Conservation (phyloP, 2,797 vertebrate species). For the Phataginus tetradactyla region DNA sequence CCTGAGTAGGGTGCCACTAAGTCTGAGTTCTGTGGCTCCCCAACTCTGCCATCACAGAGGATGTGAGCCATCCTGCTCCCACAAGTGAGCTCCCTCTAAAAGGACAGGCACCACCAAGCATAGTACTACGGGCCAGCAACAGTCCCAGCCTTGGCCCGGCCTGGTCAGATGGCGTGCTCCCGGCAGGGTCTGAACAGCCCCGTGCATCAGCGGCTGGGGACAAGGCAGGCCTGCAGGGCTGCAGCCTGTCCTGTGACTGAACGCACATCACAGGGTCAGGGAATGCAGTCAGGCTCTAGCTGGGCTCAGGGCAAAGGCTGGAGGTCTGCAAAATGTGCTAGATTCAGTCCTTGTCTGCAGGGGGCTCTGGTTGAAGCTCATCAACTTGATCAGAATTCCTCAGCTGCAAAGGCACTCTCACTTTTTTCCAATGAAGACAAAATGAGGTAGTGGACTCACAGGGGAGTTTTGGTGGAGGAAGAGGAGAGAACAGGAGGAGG, state of each 20-base stretch:
- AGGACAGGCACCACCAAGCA: slow-evolving; percentile 52
- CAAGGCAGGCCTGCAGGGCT: neutral
- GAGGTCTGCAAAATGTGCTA: neutral
- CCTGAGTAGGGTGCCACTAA: slow-evolving; percentile 58
- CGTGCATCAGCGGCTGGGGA: neutral
- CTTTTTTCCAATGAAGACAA: neutral
- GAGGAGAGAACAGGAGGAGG: neutral
- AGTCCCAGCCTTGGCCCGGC: slow-evolving; percentile 4
- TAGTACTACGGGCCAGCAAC: slow-evolving; percentile 46
- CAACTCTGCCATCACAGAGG: slow-evolving; percentile 58
- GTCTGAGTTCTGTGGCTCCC: slow-evolving; percentile 71
- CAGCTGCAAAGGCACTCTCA: neutral
- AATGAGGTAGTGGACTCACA: neutral
- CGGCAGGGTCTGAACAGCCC: neutral
- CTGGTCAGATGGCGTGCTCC: slow-evolving; percentile 58
- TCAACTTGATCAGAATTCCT: neutral
- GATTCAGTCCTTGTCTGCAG: neutral
- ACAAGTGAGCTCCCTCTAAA: slow-evolving; percentile 49
- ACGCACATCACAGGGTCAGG: neutral
- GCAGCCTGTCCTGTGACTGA: slow-evolving; percentile 22
- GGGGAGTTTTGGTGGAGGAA: neutral
- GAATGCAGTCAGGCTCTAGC: neutral
- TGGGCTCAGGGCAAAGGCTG: neutral
- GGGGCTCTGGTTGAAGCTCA: neutral
- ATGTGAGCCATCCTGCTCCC: slow-evolving; percentile 61